Conservation (phyloP, 2,888 invertebrate species). For the Venustoraphidia nigricollis region DNA sequence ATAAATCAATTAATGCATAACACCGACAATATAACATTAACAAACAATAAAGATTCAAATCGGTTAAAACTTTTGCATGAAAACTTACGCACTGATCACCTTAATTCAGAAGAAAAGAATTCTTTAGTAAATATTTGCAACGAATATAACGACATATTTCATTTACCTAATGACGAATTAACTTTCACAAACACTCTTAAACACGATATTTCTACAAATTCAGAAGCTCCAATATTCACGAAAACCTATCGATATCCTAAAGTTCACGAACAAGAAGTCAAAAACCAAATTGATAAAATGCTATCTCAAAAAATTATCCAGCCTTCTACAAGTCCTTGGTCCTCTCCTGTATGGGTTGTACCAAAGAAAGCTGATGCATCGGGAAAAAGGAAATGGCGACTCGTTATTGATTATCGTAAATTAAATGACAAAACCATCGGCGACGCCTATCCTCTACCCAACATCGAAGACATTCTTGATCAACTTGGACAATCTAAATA, state of each 20-base stretch:
- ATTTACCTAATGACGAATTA: conserved; percentile 7
- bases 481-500: conserved; percentile 21
- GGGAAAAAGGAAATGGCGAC: conserved; percentile 17
- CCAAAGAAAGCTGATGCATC: conserved; percentile 19
- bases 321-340: conserved; percentile 11
- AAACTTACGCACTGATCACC: conserved; percentile 8
- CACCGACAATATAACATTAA: not conserved
- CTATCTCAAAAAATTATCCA: conserved; percentile 17
- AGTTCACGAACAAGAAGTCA: conserved; percentile 19
- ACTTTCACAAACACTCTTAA: conserved; percentile 14
- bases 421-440: conserved; percentile 22
- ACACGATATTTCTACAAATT: conserved; percentile 19
- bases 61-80: not conserved
- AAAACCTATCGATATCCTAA: conserved; percentile 22
- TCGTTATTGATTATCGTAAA: conserved; percentile 23
- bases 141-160: conserved; percentile 16
- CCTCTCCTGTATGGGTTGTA: conserved; percentile 14
- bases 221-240: conserved; percentile 15
- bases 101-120: conserved; percentile 13
- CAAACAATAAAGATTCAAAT: not conserved
- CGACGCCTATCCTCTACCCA: conserved; percentile 21
- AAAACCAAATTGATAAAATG: conserved; percentile 18
- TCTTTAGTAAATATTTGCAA: conserved; percentile 6
- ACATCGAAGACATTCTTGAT: conserved; percentile 21
- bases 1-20: no score